Conservation (phyloP, 2,888 invertebrate genomes). For the Exephanes ischioxanthus region DNA sequence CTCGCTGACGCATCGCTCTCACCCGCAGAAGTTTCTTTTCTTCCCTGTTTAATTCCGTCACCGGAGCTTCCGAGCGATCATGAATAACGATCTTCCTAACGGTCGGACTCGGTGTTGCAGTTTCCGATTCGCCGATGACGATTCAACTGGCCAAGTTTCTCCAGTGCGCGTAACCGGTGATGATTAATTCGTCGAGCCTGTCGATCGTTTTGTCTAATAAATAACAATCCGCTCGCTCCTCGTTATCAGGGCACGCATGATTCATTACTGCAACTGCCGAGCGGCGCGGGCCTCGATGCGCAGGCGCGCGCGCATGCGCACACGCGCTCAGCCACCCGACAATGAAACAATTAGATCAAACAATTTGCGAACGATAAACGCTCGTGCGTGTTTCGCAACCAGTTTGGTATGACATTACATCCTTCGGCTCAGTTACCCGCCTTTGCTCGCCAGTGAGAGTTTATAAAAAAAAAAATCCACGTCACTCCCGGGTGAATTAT, state of each 20-base stretch:
- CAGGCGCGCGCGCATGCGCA: not conserved
- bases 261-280: conserved; percentile 48
- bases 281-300: not conserved
- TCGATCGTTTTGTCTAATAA: conserved; percentile 57
- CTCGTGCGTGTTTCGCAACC: conserved; percentile 65
- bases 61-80: not conserved
- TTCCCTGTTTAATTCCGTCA: conserved; percentile 46
- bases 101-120: not conserved
- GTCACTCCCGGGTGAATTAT: conserved; percentile 46
- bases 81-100: not conserved
- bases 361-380: conserved; percentile 61
- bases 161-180: conserved; percentile 33
- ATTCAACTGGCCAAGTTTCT: not conserved
- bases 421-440: conserved; percentile 30
- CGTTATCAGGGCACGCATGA: conserved; percentile 59
- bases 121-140: not conserved
- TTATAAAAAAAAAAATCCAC: conserved; percentile 56
- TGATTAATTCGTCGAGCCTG: conserved; percentile 57
- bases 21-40: conserved; percentile 4
- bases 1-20: conserved; percentile 56
- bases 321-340: conserved; percentile 28
- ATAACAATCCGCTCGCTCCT: conserved; percentile 40
- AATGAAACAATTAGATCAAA: conserved; percentile 66
- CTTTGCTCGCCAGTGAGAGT: not conserved
- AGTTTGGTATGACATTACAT: conserved; percentile 68